Percentiles rank a stretch among this genome's conserved stretches.
phyloP scores from a whole-genome alignment of 2,888 invertebrate genomes.

The Nasonovia ribisnigri region DNA sequence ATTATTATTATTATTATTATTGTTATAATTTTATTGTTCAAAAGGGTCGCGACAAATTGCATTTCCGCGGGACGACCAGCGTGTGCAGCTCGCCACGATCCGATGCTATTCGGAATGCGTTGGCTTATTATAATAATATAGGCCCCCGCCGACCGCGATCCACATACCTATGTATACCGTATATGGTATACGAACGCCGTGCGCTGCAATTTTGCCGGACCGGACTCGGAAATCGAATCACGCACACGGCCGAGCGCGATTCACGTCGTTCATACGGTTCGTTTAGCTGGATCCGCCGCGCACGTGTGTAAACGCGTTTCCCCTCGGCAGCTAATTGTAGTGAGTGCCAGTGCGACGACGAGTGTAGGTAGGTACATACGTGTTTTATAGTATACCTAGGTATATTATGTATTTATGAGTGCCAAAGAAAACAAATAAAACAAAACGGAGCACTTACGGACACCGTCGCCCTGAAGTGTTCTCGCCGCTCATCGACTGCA shows the following conservation, averaged over 20 bases:
- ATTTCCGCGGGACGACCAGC: background rate
- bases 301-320: background rate
- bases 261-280: slow-evolving; percentile 25
- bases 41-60: background rate
- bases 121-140: background rate
- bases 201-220: background rate
- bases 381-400: background rate
- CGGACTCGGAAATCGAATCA: slow-evolving; percentile 26
- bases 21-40: background rate
- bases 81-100: too few relatives aligned
- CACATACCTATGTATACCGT: background rate
- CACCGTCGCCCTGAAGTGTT: background rate
- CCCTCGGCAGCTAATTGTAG: background rate
- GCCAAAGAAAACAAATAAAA: slow-evolving; percentile 9
- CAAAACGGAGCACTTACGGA: background rate
- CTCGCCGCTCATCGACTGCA: background rate
- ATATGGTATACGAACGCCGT: too few relatives aligned
- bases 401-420: background rate
- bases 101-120: background rate
- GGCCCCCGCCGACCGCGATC: background rate
- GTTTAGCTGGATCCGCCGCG: slow-evolving; percentile 2
- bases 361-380: background rate
- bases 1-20: background rate
- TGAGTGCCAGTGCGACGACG: background rate
- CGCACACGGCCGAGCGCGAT: background rate